Evolutionary conservation across 2,797 vertebrate species (phyloP).

Genomic region (Todus mexicanus): DNA sequence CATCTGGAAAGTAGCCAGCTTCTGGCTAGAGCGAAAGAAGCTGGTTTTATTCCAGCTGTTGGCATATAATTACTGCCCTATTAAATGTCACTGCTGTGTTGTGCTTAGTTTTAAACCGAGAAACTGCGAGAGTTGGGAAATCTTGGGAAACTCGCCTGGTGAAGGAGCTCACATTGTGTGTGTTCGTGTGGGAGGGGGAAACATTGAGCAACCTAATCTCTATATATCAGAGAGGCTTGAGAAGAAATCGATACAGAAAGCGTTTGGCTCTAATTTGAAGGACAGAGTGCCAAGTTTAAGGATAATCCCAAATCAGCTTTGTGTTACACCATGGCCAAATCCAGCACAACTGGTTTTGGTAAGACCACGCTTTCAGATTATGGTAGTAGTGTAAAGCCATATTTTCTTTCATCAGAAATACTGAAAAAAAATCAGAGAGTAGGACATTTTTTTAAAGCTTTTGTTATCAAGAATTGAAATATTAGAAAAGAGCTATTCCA

Average conservation of each 20-base stretch:
- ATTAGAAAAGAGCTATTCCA: not conserved
- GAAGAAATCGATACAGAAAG: not conserved
- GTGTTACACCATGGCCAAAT: not conserved
- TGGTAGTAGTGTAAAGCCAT: not conserved
- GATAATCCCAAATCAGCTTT: not conserved
- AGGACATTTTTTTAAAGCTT: not conserved
- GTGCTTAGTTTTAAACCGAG: conserved; percentile 49
- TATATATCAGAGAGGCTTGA: not conserved
- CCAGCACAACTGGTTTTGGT: not conserved
- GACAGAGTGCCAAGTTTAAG: not conserved
- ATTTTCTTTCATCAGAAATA: not conserved
- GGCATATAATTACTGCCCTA: conserved; percentile 27
- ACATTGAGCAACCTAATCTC: not conserved
- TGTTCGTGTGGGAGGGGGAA: not conserved
- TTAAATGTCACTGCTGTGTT: conserved; percentile 50
- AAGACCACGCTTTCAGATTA: not conserved
- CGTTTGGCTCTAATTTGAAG: not conserved
- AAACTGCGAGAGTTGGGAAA: conserved; percentile 30
- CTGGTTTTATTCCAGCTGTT: conserved; percentile 55
- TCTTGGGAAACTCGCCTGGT: not conserved
- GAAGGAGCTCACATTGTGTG: not conserved
- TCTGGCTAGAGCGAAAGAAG: conserved; percentile 13
- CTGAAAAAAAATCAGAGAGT: not conserved
- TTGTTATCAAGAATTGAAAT: not conserved
- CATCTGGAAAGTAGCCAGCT: conserved; percentile 21